Evolutionary conservation across 2,888 invertebrate species (phyloP).

Genomic region (Zaprionus obscuricornis): DNA sequence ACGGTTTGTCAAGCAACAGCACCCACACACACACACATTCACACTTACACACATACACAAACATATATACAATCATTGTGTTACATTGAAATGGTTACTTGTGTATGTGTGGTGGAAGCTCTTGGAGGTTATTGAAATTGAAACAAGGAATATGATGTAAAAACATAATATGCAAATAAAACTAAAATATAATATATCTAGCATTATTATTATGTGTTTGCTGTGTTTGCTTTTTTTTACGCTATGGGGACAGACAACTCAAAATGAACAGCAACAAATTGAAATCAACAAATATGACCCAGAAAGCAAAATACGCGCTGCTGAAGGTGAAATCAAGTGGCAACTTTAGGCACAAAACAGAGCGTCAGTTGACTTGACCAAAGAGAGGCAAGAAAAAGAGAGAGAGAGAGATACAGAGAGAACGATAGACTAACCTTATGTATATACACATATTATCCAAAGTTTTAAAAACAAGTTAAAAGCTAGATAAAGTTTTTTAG

Average conservation of each 20-base stretch:
- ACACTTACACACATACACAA: conserved; percentile 1
- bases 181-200: conserved; percentile 14
- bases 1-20: conserved; percentile 21
- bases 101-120: conserved; percentile 22
- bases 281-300: conserved; percentile 75
- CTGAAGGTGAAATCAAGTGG: conserved; percentile 69
- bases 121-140: conserved; percentile 34
- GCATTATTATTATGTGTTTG: conserved; percentile 37
- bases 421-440: conserved; percentile 3
- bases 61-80: not conserved
- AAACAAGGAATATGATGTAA: conserved; percentile 26
- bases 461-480: conserved; percentile 40
- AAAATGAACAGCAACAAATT: conserved; percentile 54
- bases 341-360: not conserved
- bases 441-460: conserved; percentile 2
- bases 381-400: conserved; percentile 12
- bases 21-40: conserved; percentile 22
- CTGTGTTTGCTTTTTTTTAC: conserved; percentile 32
- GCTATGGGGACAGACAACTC: conserved; percentile 25
- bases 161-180: conserved; percentile 33
- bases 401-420: conserved; percentile 5
- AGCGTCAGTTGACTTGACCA: too few species aligned
- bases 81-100: not conserved
- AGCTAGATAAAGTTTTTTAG: conserved; percentile 17
- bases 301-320: conserved; percentile 57